Conservation (phyloP, 1,140 invertebrate genomes). For the Limonius californicus region DNA sequence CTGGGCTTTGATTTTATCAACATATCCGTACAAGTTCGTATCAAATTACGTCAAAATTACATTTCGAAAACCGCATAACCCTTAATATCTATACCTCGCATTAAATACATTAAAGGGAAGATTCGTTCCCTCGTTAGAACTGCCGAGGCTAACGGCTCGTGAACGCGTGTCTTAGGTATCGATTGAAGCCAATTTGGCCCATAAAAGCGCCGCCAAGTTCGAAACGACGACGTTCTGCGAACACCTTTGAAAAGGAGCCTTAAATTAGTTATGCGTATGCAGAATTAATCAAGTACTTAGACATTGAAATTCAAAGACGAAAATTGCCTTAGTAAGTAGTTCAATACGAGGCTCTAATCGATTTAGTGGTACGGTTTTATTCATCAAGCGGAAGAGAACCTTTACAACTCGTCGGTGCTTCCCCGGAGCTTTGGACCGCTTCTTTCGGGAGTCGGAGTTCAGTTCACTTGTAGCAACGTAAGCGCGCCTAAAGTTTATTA, state of each 20-base stretch:
- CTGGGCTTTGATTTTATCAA: too few relatives aligned
- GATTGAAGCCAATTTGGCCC: not conserved
- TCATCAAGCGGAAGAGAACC: not conserved
- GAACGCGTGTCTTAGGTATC: not conserved
- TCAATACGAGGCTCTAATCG: not conserved
- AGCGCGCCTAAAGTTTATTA: not conserved
- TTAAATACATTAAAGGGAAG: not conserved
- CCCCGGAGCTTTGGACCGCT: not conserved
- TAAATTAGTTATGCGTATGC: slow-evolving; percentile 1
- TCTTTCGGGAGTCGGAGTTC: not conserved
- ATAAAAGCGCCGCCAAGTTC: not conserved
- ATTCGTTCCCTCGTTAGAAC: not conserved
- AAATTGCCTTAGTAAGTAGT: not conserved
- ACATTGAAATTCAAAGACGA: not conserved
- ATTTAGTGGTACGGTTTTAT: not conserved
- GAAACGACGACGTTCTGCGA: not conserved
- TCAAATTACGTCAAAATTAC: too few relatives aligned
- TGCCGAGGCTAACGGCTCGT: not conserved
- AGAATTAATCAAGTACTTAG: not conserved
- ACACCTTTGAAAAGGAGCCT: not conserved
- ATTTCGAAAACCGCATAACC: too few relatives aligned
- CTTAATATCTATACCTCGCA: too few relatives aligned
- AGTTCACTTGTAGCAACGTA: not conserved
- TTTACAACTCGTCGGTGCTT: not conserved
- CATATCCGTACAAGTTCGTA: too few relatives aligned